These are phyloP conservation scores for Lampris incognitus DNA, from an alignment of 2,113 vertebrate species.

Conservation along the genomic window DNA sequence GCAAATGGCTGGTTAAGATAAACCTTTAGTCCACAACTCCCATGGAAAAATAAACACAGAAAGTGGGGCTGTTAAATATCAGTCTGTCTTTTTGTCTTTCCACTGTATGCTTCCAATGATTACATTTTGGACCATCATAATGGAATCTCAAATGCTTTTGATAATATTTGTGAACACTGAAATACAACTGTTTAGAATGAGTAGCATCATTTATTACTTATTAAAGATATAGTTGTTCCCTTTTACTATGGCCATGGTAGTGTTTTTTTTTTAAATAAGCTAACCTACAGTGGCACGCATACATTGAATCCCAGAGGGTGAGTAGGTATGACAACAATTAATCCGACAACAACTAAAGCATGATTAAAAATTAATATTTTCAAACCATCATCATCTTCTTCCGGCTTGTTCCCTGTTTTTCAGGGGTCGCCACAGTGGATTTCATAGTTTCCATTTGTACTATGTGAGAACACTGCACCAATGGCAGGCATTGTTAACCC, in stretches of 20 bases:
- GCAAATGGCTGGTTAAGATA: no score
- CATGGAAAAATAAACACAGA: no score
- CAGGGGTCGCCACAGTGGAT: no score
- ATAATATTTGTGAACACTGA: neutral
- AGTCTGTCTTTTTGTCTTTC: no score
- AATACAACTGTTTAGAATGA: neutral
- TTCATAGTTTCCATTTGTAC: no score
- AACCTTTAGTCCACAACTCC: no score
- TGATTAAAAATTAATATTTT: neutral
- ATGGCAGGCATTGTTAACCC: no score
- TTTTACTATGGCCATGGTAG: slow-evolving; percentile 28
- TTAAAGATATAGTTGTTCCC: slow-evolving; percentile 42
- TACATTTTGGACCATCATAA: no score
- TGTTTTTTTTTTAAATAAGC: neutral
- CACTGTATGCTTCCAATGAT: no score
- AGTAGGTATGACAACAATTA: neutral
- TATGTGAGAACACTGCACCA: no score
- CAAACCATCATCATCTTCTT: neutral
- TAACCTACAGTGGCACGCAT: neutral
- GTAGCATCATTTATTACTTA: slow-evolving; percentile 44
- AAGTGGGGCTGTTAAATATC: no score
- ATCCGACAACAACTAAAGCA: neutral
- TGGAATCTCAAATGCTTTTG: neutral
- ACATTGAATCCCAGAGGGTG: slow-evolving; percentile 4
- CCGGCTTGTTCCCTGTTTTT: no score